Evolutionary conservation across 2,888 invertebrate genomes (phyloP).

Genomic region (Andrena bucephala): DNA sequence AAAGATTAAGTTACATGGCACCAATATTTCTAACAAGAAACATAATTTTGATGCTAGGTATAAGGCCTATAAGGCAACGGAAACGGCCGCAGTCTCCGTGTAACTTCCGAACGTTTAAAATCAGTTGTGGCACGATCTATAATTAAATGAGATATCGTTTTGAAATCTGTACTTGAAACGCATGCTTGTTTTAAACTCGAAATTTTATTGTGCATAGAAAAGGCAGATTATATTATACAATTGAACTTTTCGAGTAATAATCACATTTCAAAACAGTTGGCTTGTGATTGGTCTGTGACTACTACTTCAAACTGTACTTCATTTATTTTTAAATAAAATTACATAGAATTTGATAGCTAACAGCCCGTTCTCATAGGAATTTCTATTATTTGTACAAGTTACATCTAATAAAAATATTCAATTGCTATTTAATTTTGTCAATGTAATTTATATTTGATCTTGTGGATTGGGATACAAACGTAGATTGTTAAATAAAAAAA

Average conservation of each 20-base stretch:
- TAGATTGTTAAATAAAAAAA: too few relatives aligned
- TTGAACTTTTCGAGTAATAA: constrained; percentile 16
- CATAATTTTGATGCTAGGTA: constrained; percentile 37
- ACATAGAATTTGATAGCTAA: constrained; percentile 1
- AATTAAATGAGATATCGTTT: constrained; percentile 3
- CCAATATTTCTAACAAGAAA: constrained; percentile 29
- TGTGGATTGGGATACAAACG: too few relatives aligned
- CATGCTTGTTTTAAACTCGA: constrained; percentile 20
- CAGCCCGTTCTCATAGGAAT: too few relatives aligned
- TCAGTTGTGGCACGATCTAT: constrained; percentile 7
- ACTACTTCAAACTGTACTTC: constrained; percentile 15
- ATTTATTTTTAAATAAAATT: constrained; percentile 43
- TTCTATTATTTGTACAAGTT: too few relatives aligned
- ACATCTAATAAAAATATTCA: too few relatives aligned
- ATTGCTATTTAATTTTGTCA: too few relatives aligned
- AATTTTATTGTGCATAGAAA: constrained; percentile 18
- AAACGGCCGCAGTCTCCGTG: constrained; percentile 43
- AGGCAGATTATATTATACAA: constrained; percentile 27
- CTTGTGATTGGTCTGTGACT: constrained; percentile 10
- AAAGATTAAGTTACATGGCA: constrained; percentile 43
- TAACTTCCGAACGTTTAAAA: constrained; percentile 56
- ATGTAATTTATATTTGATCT: too few relatives aligned
- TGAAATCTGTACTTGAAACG: constrained; percentile 7
- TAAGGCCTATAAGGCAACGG: constrained; percentile 44
- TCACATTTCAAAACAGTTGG: constrained; percentile 31